phyloP scores from a whole-genome alignment of 2,888 invertebrate species.

The Philereme transversata region DNA sequence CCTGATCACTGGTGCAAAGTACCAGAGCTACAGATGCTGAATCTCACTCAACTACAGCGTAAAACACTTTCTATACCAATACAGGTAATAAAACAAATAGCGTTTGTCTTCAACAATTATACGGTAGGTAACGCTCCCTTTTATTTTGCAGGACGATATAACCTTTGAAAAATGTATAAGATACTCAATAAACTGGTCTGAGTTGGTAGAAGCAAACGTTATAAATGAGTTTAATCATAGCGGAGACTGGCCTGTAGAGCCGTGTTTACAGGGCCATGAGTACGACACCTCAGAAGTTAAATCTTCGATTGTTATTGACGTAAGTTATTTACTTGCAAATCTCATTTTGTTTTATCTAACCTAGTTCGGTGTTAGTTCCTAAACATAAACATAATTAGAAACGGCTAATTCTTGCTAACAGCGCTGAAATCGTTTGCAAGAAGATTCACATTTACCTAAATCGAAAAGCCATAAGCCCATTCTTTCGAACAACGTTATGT shows the following conservation, averaged over 20 bases:
- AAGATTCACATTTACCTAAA: too few species aligned
- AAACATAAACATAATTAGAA: too few species aligned
- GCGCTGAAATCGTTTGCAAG: too few species aligned
- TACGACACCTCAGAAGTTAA: conserved; percentile 87
- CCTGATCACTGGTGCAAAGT: conserved; percentile 94
- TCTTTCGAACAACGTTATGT: too few species aligned
- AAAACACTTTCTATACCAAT: conserved; percentile 87
- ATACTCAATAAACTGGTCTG: conserved; percentile 89
- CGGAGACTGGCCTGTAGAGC: conserved; percentile 85
- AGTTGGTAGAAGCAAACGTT: conserved; percentile 66
- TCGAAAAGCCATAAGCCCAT: too few species aligned
- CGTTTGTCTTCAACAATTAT: not conserved
- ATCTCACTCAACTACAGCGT: conserved; percentile 83
- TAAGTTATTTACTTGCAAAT: conserved; percentile 64
- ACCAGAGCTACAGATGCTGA: conserved; percentile 84
- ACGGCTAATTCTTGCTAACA: too few species aligned
- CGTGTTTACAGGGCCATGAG: conserved; percentile 91
- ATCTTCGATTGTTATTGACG: conserved; percentile 94
- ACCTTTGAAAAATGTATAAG: conserved; percentile 88
- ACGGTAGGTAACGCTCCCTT: not conserved
- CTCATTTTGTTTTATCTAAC: too few species aligned
- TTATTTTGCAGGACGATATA: conserved; percentile 63
- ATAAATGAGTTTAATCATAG: conserved; percentile 70
- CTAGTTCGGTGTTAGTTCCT: too few species aligned
- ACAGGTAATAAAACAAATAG: conserved; percentile 57